Percentiles rank a stretch among this genome's conserved stretches.
These are phyloP conservation scores for Nannoperca obscura DNA, from an alignment of 2,797 vertebrate species.

Conservation along the genomic window DNA sequence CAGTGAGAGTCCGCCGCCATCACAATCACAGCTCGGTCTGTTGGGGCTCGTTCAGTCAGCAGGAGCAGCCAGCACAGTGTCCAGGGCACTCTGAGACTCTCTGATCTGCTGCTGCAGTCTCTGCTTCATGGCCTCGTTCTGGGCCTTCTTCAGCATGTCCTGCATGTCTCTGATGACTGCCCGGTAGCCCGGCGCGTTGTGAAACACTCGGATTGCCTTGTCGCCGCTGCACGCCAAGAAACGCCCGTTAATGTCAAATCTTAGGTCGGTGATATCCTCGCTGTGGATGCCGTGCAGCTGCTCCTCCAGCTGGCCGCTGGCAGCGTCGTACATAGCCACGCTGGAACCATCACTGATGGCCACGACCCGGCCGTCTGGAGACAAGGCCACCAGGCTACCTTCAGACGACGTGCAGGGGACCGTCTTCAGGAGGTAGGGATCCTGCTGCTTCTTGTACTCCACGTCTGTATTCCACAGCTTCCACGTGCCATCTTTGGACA, in stretches of 20 bases:
- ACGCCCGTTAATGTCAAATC: slow-evolving; percentile 90
- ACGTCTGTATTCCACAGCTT: slow-evolving; percentile 96
- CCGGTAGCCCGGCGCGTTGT: slow-evolving; percentile 91
- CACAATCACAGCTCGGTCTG: slow-evolving; percentile 8
- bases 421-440: slow-evolving; percentile 92
- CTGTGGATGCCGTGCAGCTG: slow-evolving; percentile 86
- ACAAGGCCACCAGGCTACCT: slow-evolving; percentile 87
- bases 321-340: slow-evolving; percentile 86
- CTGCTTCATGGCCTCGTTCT: slow-evolving; percentile 88
- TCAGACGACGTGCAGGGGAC: slow-evolving; percentile 82
- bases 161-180: slow-evolving; percentile 91
- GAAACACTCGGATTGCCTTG: slow-evolving; percentile 89
- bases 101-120: slow-evolving; percentile 92
- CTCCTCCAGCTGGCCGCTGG: slow-evolving; percentile 89
- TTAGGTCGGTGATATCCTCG: slow-evolving; percentile 84
- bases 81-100: slow-evolving; percentile 88
- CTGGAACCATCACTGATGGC: slow-evolving; percentile 87
- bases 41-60: slow-evolving; percentile 65
- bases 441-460: slow-evolving; percentile 97
- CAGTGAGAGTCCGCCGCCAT: slow-evolving; percentile 15
- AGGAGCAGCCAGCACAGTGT: slow-evolving; percentile 81
- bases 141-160: slow-evolving; percentile 88
- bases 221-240: slow-evolving; percentile 92
- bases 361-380: slow-evolving; percentile 89
- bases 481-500: slow-evolving; percentile 97